These are phyloP conservation scores for Pogoniulus pusillus DNA, from an alignment of 2,797 vertebrate species.

Conservation along the genomic window DNA sequence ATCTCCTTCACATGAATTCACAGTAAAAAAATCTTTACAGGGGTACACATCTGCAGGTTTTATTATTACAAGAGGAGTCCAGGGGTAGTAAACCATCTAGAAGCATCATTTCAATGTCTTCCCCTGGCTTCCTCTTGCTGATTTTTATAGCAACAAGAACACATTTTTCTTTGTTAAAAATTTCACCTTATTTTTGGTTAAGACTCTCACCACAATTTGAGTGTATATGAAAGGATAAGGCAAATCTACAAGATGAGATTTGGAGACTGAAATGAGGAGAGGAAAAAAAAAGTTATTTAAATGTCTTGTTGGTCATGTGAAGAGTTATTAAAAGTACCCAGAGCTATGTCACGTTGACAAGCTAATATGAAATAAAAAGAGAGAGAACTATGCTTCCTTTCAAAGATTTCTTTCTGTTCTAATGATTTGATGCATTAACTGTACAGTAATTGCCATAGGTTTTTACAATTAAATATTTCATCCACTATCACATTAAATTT, in stretches of 20 bases:
- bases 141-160: background rate
- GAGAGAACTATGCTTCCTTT: background rate
- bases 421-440: background rate
- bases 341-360: background rate
- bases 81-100: background rate
- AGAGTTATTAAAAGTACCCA: background rate
- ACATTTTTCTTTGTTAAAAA: background rate
- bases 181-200: background rate
- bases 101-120: background rate
- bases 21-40: background rate
- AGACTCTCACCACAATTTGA: background rate
- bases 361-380: background rate
- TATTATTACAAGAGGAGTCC: background rate
- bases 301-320: background rate
- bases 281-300: background rate
- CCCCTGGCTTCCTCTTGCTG: background rate
- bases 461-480: slow-evolving; percentile 5
- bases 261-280: background rate
- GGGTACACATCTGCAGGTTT: background rate
- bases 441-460: background rate
- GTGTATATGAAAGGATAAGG: background rate
- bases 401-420: background rate
- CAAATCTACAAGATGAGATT: background rate
- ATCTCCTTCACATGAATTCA: background rate
- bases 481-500: background rate